Evolutionary conservation across 2,113 vertebrate species (phyloP).

Genomic region (Colinus virginianus): DNA sequence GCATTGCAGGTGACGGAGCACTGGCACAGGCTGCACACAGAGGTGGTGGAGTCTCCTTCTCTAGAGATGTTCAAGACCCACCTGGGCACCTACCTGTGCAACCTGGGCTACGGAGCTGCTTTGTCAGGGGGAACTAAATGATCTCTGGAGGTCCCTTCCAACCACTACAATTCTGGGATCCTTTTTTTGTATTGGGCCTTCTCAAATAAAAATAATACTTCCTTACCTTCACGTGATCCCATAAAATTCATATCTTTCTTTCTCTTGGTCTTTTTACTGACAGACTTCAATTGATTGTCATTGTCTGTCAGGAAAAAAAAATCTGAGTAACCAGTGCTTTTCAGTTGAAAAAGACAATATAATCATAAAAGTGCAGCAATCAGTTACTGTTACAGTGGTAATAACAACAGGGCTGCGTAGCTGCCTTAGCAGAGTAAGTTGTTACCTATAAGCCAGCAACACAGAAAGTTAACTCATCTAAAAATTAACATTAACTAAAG

Average conservation of each 20-base stretch:
- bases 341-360: not conserved
- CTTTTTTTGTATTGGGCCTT: not conserved
- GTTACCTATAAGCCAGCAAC: not conserved
- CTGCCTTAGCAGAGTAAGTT: not conserved
- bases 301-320: constrained; percentile 31
- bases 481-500: not conserved
- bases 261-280: constrained; percentile 79
- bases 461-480: not conserved
- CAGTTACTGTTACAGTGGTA: not conserved
- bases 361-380: not conserved
- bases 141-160: no score
- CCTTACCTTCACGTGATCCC: constrained; percentile 75
- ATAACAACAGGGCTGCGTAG: not conserved
- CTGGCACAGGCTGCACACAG: no score
- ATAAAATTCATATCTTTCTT: constrained; percentile 79
- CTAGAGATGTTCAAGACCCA: no score
- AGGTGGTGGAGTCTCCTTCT: no score
- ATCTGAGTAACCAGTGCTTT: not conserved
- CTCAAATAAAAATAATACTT: not conserved
- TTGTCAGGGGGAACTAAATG: no score
- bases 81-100: no score
- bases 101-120: no score
- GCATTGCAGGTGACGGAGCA: no score
- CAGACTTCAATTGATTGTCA: not conserved
- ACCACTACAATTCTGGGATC: no score